Evolutionary conservation across 2,888 invertebrate genomes (phyloP).

Genomic region (Muschampia plurimacula): DNA sequence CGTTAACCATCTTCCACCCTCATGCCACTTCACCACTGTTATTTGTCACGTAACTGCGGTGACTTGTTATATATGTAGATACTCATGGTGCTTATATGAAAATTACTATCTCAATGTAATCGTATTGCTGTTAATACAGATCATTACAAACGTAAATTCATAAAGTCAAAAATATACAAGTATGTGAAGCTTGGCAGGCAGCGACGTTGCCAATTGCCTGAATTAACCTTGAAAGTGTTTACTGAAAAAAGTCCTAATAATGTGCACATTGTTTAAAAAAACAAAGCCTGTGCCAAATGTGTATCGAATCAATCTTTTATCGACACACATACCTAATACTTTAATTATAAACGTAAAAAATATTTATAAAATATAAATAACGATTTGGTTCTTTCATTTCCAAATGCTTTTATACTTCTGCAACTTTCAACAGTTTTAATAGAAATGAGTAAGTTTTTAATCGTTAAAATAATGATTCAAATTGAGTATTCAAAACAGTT

Average conservation of each 20-base stretch:
- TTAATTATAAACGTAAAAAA: not conserved
- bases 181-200: slow-evolving; percentile 18
- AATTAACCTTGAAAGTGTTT: slow-evolving; percentile 16
- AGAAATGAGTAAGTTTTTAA: not conserved
- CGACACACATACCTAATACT: not conserved
- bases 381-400: not conserved
- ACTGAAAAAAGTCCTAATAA: slow-evolving; percentile 14
- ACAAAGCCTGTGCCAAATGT: too few relatives aligned
- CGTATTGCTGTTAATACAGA: not conserved
- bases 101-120: not conserved
- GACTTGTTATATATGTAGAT: too few relatives aligned
- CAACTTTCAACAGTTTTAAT: not conserved
- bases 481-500: slow-evolving; percentile 1
- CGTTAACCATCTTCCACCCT: too few relatives aligned
- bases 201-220: slow-evolving; percentile 29
- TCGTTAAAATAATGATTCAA: not conserved
- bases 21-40: too few relatives aligned
- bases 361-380: not conserved
- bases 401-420: not conserved
- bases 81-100: too few relatives aligned
- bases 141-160: not conserved
- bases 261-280: slow-evolving; percentile 10
- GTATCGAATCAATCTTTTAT: slow-evolving; percentile 5
- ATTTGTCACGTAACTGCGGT: too few relatives aligned
- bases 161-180: not conserved